A percentile compares a stretch with the other conserved stretches of the same genome.
phyloP scores from a whole-genome alignment of 2,113 vertebrate genomes.

The Coracopsis vasa region DNA sequence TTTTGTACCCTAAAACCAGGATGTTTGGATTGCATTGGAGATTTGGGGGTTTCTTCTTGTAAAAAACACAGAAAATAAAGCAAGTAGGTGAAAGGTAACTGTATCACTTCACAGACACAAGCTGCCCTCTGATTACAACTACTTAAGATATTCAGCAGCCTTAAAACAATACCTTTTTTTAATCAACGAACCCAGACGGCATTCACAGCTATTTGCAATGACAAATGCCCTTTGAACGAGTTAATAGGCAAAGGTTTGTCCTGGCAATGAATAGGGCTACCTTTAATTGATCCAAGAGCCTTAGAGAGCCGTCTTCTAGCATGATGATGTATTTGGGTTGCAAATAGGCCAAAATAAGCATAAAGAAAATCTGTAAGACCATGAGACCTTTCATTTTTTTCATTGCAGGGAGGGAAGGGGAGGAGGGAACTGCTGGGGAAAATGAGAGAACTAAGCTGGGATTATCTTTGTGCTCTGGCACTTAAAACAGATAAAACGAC shows the following conservation, averaged over 20 bases:
- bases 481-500: slow-evolving; percentile 38
- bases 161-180: slow-evolving; percentile 56
- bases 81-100: slow-evolving; percentile 24
- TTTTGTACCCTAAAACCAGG: background rate
- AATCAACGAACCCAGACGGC: slow-evolving; percentile 53
- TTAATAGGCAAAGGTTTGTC: slow-evolving; percentile 68
- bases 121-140: slow-evolving; percentile 10
- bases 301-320: slow-evolving; percentile 32
- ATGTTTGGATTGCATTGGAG: background rate
- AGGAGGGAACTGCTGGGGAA: background rate
- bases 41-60: background rate
- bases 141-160: slow-evolving; percentile 44
- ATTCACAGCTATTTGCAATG: slow-evolving; percentile 49
- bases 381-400: slow-evolving; percentile 66
- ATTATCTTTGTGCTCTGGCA: slow-evolving; percentile 15
- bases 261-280: slow-evolving; percentile 55
- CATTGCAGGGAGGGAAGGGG: background rate
- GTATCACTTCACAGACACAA: slow-evolving; percentile 18
- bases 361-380: slow-evolving; percentile 60
- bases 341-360: slow-evolving; percentile 61
- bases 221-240: slow-evolving; percentile 65
- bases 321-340: slow-evolving; percentile 55
- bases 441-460: slow-evolving; percentile 1
- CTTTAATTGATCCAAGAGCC: slow-evolving; percentile 67
- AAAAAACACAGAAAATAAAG: background rate